These are phyloP conservation scores for Heliconius himera DNA, from an alignment of 1,140 invertebrate genomes.

Conservation along the genomic window DNA sequence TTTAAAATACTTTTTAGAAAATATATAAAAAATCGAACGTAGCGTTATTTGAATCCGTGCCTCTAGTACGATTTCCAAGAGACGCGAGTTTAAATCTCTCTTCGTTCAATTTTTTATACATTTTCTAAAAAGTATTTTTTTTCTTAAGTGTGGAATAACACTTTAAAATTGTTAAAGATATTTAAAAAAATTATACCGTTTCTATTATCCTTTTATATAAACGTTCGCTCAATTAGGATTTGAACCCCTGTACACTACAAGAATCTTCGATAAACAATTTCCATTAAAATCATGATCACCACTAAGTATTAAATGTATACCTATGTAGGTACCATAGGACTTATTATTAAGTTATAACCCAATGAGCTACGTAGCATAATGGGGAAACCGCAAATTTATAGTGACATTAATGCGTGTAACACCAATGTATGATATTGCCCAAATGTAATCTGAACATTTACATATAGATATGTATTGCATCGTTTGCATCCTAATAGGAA, in stretches of 20 bases:
- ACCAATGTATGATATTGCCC: slow-evolving; percentile 25
- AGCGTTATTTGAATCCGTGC: too few species aligned
- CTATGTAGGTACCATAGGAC: neutral
- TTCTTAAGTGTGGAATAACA: too few species aligned
- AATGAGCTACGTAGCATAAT: slow-evolving; percentile 16
- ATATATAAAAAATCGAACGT: too few species aligned
- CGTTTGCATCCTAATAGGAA: slow-evolving; percentile 33
- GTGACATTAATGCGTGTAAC: slow-evolving; percentile 24
- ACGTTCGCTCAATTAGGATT: neutral
- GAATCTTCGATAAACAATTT: neutral
- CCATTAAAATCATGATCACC: neutral
- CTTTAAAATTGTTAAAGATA: too few species aligned
- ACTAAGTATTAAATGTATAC: neutral
- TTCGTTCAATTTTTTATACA: too few species aligned
- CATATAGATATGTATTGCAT: slow-evolving; percentile 34
- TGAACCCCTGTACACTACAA: neutral
- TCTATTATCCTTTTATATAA: too few species aligned
- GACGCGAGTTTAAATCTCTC: too few species aligned
- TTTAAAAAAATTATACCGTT: too few species aligned
- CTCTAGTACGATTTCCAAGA: too few species aligned
- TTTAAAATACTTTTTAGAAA: too few species aligned
- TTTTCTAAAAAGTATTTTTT: too few species aligned
- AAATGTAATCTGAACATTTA: slow-evolving; percentile 33
- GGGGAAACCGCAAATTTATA: slow-evolving; percentile 16
- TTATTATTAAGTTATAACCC: neutral